Percentiles rank a stretch among this genome's conserved stretches.
phyloP scores from a whole-genome alignment of 2,113 vertebrate genomes.

The Paramormyrops kingsleyae region DNA sequence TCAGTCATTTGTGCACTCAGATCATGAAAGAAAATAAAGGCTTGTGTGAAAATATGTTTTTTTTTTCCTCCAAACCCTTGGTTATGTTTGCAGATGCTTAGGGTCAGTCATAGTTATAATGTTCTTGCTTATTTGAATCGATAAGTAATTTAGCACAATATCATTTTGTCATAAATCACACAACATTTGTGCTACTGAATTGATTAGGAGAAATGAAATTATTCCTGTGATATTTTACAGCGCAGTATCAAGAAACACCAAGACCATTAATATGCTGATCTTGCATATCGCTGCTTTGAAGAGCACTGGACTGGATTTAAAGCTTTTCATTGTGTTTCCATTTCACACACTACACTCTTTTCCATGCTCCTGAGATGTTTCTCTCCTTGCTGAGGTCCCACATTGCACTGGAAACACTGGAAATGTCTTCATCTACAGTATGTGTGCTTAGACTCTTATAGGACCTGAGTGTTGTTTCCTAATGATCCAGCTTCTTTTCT shows the following conservation, averaged over 20 bases:
- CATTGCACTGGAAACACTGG: neutral
- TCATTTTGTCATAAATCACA: slow-evolving; percentile 9
- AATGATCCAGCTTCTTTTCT: neutral
- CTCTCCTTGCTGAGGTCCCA: neutral
- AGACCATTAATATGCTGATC: neutral
- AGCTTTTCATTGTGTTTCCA: neutral
- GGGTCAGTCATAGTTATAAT: neutral
- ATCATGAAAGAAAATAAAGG: neutral
- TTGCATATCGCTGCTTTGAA: neutral
- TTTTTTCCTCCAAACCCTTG: neutral
- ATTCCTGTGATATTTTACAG: neutral
- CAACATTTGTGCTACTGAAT: neutral
- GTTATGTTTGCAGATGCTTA: neutral
- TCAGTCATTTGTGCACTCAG: neutral
- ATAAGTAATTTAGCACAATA: slow-evolving; percentile 1
- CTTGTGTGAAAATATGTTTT: neutral
- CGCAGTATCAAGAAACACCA: neutral
- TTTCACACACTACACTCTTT: neutral
- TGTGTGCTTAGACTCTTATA: neutral
- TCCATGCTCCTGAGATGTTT: neutral
- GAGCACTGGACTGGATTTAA: neutral
- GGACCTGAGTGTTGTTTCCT: neutral
- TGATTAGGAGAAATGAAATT: neutral
- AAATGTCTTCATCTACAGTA: neutral
- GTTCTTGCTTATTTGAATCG: slow-evolving; percentile 17